A percentile compares a stretch with the other conserved stretches of the same genome.
Conservation (phyloP, 2,113 vertebrate genomes). For the Hippocampus guttulatus region DNA sequence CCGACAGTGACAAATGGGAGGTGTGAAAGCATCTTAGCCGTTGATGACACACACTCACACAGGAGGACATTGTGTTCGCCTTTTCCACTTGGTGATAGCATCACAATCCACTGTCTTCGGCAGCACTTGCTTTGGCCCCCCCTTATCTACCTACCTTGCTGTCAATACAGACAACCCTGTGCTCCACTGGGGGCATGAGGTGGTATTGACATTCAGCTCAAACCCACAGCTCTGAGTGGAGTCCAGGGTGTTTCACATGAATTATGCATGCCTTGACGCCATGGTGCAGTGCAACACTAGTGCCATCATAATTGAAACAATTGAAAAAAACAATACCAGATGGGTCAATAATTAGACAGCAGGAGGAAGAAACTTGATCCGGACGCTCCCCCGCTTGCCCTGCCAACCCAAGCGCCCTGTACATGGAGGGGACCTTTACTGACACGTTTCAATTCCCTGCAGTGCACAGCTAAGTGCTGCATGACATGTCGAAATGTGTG, state of each 20-base stretch:
- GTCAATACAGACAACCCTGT: constrained; percentile 68
- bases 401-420: constrained; percentile 49
- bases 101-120: constrained; percentile 54
- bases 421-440: constrained; percentile 56
- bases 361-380: constrained; percentile 70
- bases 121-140: constrained; percentile 54
- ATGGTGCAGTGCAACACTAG: constrained; percentile 72
- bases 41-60: constrained; percentile 18
- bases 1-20: constrained; percentile 61
- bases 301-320: constrained; percentile 79
- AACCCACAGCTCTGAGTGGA: constrained; percentile 68
- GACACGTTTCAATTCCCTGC: constrained; percentile 33
- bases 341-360: constrained; percentile 77
- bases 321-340: constrained; percentile 77
- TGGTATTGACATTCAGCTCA: constrained; percentile 77
- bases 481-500: constrained; percentile 16
- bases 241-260: constrained; percentile 71
- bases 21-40: constrained; percentile 42
- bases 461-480: constrained; percentile 33
- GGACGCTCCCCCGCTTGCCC: constrained; percentile 59
- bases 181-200: constrained; percentile 57
- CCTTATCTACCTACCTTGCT: constrained; percentile 61
- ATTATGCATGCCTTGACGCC: constrained; percentile 75
- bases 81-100: constrained; percentile 39
- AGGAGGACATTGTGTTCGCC: constrained; percentile 37